Conservation (phyloP, 2,113 vertebrate genomes). For the Acrocephalus kingi region DNA sequence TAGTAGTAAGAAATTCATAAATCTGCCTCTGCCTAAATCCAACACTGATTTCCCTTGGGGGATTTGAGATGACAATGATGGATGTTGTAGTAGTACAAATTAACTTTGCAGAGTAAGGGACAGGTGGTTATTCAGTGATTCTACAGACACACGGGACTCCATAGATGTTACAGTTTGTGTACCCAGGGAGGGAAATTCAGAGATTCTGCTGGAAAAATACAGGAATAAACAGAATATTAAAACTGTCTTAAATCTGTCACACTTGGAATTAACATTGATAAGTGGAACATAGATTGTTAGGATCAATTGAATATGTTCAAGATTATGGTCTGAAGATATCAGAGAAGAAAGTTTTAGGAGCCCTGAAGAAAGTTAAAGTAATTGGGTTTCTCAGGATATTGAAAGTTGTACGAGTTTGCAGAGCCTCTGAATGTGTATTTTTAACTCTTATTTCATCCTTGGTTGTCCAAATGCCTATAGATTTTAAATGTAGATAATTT, state of each 20-base stretch:
- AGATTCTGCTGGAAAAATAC: not conserved
- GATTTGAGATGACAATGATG: not conserved
- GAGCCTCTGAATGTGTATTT: not conserved
- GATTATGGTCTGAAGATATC: not conserved
- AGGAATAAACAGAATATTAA: not conserved
- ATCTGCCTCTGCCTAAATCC: not conserved
- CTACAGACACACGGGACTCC: fast-evolving
- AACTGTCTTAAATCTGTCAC: not conserved
- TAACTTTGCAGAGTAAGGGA: not conserved
- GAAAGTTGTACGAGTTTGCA: not conserved
- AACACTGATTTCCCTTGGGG: not conserved
- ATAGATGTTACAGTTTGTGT: not conserved
- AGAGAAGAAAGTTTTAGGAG: not conserved
- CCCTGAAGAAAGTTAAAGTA: not conserved
- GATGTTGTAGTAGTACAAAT: not conserved
- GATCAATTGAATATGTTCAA: not conserved
- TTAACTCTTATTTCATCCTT: not conserved
- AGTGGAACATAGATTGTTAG: not conserved
- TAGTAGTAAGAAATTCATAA: not conserved
- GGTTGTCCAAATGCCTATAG: not conserved
- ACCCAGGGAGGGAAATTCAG: not conserved
- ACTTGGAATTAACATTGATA: not conserved
- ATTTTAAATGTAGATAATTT: not conserved
- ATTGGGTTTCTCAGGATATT: not conserved
- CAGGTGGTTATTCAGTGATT: not conserved